Conservation (phyloP, 2,113 vertebrate species). For the Halichoeres trimaculatus region DNA sequence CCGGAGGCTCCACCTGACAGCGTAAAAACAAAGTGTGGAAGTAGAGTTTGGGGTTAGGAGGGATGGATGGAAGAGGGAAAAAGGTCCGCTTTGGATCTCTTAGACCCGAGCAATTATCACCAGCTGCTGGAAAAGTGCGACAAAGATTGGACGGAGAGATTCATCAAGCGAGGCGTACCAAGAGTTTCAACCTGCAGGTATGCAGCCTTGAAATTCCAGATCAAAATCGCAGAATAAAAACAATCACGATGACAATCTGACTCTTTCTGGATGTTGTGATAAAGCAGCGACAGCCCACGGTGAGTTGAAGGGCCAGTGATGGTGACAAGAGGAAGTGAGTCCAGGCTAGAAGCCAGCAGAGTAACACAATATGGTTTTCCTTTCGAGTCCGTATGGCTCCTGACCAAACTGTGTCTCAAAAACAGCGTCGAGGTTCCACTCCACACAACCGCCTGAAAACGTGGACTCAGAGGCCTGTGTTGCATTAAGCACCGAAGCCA, state of each 20-base stretch:
- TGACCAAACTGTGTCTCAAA: conserved; percentile 69
- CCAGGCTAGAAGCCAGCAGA: conserved; percentile 42
- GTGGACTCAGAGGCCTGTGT: conserved; percentile 75
- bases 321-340: conserved; percentile 69
- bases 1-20: conserved; percentile 42
- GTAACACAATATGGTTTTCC: conserved; percentile 56
- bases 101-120: conserved; percentile 42
- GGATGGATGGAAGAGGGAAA: conserved; percentile 16
- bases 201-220: conserved; percentile 10
- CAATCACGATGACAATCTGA: conserved; percentile 1
- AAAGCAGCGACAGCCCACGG: conserved; percentile 36
- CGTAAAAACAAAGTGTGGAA: conserved; percentile 7
- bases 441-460: conserved; percentile 20
- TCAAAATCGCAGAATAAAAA: neutral
- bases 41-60: neutral
- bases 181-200: conserved; percentile 24
- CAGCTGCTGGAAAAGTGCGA: conserved; percentile 44
- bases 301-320: conserved; percentile 45
- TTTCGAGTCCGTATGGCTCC: conserved; percentile 53
- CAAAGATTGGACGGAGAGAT: conserved; percentile 28
- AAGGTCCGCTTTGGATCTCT: conserved; percentile 26
- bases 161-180: conserved; percentile 14
- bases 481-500: conserved; percentile 77
- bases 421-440: conserved; percentile 50
- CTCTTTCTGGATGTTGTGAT: conserved; percentile 24